Base-by-base conservation (phyloP, 2,888 invertebrate species). In the Stenurella melanura region DNA sequence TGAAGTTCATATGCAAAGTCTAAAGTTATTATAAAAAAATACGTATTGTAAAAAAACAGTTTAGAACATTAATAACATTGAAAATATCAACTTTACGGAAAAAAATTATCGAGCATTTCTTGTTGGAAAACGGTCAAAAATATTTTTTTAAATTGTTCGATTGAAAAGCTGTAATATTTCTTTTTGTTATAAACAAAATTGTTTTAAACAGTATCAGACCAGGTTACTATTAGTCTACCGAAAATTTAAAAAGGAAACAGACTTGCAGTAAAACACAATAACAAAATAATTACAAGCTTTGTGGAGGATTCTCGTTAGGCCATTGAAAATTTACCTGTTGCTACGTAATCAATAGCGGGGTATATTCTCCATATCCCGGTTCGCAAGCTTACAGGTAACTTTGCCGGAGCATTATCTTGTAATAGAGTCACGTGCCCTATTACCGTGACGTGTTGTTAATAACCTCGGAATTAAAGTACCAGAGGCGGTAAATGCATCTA, bases 401-500 rank as follows among this genome's bases (percentile, higher is more conserved):
- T 34, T 54, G 74, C 50, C 6, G 58, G 72, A 68, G 68, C 77
- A 54, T 68, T 68, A 74, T 72, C 68, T 68, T 57, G 70, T 72
- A 75, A 75, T 75, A 66, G 72, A 75, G 74, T 77, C 74, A 77
- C 77, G 74, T 74, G 72, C 72, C 61, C 50, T 67, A 74, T 74
- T 74, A 77, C 77, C 74, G 57, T 70, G 50, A 50, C n/a, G 50
- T n/a, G n/a, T n/a, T 50, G 50, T 50, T 50, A 50, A 50, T 50
- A 50, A 50, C n/a, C 50, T 50, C 50, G 50, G n/a, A 15, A 50
- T 50, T 50, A 50, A 50, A 50, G 15, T 2, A n/a, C 6, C n/a
- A 1, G n/a, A 50, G 15, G 50, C n/a, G 50, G 50, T 50, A 50
- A 50, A 15, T 50, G 15, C 11, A 2, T 12, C n/a, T 50, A 50